A percentile compares a stretch with the other conserved stretches of the same genome.
Conservation (phyloP, 1,140 invertebrate genomes). For the Mya arenaria region DNA sequence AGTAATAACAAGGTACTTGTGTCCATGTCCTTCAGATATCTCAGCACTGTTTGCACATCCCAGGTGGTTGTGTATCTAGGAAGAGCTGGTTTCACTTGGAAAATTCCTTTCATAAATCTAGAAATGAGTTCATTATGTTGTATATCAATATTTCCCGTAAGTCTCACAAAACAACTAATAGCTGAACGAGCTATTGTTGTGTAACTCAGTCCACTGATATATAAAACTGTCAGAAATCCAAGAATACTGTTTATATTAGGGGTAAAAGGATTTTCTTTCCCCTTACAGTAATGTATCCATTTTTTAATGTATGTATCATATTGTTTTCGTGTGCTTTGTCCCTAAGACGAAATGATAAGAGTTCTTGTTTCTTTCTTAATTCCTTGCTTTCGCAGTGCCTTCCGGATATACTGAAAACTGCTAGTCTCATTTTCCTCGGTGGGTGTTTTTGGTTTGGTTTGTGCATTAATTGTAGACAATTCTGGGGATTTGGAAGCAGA, state of each 20-base stretch:
- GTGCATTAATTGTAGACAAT: neutral
- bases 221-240: neutral
- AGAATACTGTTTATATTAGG: neutral
- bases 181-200: conserved; percentile 1
- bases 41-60: neutral
- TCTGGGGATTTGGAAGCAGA: neutral
- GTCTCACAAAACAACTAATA: neutral
- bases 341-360: conserved; percentile 2
- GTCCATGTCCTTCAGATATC: neutral
- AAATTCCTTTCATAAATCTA: neutral
- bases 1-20: neutral
- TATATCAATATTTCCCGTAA: neutral
- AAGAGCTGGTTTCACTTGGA: neutral
- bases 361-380: neutral
- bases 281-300: conserved; percentile 10
- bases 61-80: neutral
- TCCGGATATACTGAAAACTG: neutral
- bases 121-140: neutral
- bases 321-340: conserved; percentile 22
- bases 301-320: conserved; percentile 24
- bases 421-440: neutral
- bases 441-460: conserved; percentile 16
- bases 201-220: conserved; percentile 1
- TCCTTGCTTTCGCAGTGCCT: neutral
- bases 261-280: neutral